Evolutionary conservation across 2,797 vertebrate species (phyloP), one percentile per base, ranked within the genome.

Genomic region (Neopelma chrysocephalum): DNA sequence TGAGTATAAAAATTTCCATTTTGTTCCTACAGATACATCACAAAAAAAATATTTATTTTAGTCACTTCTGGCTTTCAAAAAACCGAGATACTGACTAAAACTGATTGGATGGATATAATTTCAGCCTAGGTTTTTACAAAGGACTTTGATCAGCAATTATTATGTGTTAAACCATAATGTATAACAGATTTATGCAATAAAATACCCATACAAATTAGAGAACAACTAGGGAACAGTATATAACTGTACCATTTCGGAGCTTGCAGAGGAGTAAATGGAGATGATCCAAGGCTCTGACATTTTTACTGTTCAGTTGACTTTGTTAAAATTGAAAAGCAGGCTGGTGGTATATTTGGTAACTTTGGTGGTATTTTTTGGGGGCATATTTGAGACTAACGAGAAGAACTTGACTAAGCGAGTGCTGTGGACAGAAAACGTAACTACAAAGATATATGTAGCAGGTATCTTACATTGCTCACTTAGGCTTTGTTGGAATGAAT

Each of bases 251-350:
- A n/a, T 83, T 93, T 92, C 73, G 76, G 73, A 82, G 36, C 56
- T 77, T 95, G 81, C 84, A 92, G 92, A 87, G 93, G 89, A 89
- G 84, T 81, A 78, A 69, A 83, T 87, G 75, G 78, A 82, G 87
- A 84, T 79, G 79, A 78, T 87, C 91, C 71, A 95, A 91, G 71
- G 62, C 80, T 91, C 71, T 93, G 88, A 76, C 54, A 66, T 93
- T 94, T 94, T 87, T 89, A 61, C 66, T 86, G 42, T 91, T 96
- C 72, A 38, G 73, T 76, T 95, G 92, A 77, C 83, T 92, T 81
- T 4, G 7, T 87, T 90, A 79, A 90, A 86, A 91, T 66, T 75
- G 94, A 88, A 82, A 56, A 81, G 6, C 57, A 65, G 51, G 32
- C 22, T 93, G 60, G 8, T 62, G 73, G 72, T 84, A 42, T 22